Conservation (phyloP, 2,113 vertebrate genomes). For the Stigmatopora nigra region DNA sequence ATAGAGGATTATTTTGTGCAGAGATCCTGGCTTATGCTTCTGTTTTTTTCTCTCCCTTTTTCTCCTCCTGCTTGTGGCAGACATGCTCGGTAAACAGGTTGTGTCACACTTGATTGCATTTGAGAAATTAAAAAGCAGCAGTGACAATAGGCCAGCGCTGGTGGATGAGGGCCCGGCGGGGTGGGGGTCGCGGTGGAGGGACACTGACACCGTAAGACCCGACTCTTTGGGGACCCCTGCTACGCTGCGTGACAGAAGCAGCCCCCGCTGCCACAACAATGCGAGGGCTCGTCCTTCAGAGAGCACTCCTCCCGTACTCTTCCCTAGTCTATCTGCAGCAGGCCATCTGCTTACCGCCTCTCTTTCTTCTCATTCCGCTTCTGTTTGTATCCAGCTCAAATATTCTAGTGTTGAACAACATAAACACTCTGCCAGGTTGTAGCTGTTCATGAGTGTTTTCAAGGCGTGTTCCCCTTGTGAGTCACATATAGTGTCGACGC, state of each 20-base stretch:
- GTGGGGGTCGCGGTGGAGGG: not conserved
- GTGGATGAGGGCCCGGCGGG: constrained; percentile 43
- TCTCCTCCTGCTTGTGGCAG: constrained; percentile 65
- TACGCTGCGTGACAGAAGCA: constrained; percentile 80
- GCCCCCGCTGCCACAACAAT: constrained; percentile 82
- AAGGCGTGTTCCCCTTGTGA: constrained; percentile 35
- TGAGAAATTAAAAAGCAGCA: constrained; percentile 73
- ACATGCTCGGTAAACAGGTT: constrained; percentile 74
- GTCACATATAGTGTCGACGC: constrained; percentile 31
- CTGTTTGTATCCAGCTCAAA: constrained; percentile 76
- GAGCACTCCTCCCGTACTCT: constrained; percentile 81
- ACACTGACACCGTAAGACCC: constrained; percentile 5
- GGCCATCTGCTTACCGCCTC: constrained; percentile 92
- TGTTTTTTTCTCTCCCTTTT: constrained; percentile 33
- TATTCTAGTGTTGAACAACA: constrained; percentile 83
- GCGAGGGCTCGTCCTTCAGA: constrained; percentile 81
- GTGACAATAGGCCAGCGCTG: constrained; percentile 66
- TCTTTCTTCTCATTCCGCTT: constrained; percentile 63
- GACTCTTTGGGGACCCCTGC: constrained; percentile 81
- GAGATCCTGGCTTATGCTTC: constrained; percentile 64
- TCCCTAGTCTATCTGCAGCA: constrained; percentile 86
- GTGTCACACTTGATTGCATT: constrained; percentile 76
- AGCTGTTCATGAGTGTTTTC: constrained; percentile 35
- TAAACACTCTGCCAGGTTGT: constrained; percentile 76
- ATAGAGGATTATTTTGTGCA: constrained; percentile 72